Evolutionary conservation across 2,797 vertebrate species (phyloP).

Genomic region (Cuculus canorus): DNA sequence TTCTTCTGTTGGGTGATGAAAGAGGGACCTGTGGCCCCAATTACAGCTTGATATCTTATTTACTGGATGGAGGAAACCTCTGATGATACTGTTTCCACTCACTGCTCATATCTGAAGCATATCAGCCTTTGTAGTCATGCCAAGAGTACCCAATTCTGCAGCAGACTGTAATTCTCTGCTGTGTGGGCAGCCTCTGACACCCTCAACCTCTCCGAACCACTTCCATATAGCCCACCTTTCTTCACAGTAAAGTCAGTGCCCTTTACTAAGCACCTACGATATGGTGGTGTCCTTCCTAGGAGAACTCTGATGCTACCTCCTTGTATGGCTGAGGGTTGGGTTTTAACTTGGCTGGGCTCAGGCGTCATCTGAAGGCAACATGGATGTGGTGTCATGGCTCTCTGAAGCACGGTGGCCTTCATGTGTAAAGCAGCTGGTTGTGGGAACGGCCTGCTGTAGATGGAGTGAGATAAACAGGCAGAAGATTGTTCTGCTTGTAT

Average conservation of each 20-base stretch:
- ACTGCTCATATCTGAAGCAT: background rate
- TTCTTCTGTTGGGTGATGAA: background rate
- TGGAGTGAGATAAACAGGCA: background rate
- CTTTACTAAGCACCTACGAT: background rate
- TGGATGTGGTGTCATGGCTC: background rate
- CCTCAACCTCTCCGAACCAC: background rate
- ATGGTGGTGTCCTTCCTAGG: background rate
- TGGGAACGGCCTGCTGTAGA: background rate
- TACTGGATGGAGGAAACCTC: background rate
- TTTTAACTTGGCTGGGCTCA: background rate
- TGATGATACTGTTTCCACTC: background rate
- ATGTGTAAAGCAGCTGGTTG: background rate
- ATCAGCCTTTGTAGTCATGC: background rate
- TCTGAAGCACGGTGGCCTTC: background rate
- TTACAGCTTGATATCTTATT: background rate
- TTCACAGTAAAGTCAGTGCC: background rate
- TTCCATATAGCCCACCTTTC: background rate
- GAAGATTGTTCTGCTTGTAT: background rate
- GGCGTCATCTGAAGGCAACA: background rate
- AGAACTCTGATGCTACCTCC: background rate
- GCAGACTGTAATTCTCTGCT: background rate
- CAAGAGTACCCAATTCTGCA: background rate
- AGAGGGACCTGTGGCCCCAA: background rate
- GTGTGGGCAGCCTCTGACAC: background rate
- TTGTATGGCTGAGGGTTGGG: fast-evolving